Evolutionary conservation across 2,888 invertebrate species (phyloP), one percentile per base, ranked within the genome.

Genomic region (Drosophila tanythrix): DNA sequence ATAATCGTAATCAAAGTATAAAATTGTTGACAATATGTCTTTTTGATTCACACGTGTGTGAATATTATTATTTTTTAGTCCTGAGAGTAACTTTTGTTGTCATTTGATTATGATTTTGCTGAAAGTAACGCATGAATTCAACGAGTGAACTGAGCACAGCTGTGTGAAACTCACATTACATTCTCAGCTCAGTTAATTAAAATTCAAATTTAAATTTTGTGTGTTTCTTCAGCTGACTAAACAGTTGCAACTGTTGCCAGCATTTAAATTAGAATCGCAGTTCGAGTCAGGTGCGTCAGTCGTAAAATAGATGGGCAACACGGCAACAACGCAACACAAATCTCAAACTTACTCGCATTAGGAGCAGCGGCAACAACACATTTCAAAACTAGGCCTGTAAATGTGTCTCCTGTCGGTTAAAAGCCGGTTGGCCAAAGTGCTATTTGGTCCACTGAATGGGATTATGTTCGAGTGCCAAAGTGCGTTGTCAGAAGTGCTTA

Each of bases 391-490:
- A 33, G 21, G n/a, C 18, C 21, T n/a, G 50, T 7, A 59, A 62
- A 53, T 62, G 36, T 56, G 63, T 38, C 38, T 43, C 53, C 53
- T 25, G 10, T 11, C 4, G 6, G 36, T 55, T 55, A 15, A 46
- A 46, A 27, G 48, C 48, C 56, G 25, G 7, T 46, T 27, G 36
- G 36, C 53, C 35, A 53, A 61, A 76, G 81, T 81, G 73, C 70
- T 66, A 65, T 56, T 70, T 65, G 53, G 52, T 61, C 33, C 56
- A 18, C 67, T 29, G 52, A 62, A 56, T 48, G 36, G 60, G 60
- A 73, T 72, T 64, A 72, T 29, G 55, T 59, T 43, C 57, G 74
- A 75, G 75, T 83, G 70, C 50, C 81, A 81, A 71, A 78, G 78
- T 36, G 36, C 59, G 78, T 48, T 75, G 84, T 43, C 46, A 33